Base-by-base conservation (phyloP, 2,113 vertebrate genomes). In the Rhinoderma darwinii region DNA sequence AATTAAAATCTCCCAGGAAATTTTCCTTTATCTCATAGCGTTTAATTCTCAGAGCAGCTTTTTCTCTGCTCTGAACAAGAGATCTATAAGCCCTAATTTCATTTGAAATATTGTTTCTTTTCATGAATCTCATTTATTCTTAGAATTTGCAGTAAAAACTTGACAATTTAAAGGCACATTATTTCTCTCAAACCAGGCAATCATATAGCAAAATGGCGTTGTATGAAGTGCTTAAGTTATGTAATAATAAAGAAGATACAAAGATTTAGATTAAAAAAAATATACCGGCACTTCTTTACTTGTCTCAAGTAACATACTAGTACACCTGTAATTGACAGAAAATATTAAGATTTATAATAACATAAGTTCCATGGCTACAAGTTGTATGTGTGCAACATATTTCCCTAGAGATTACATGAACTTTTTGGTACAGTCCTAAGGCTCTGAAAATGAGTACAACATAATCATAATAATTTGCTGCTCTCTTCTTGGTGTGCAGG, bases 1-100 rank as follows among this genome's bases (percentile, higher is more conserved):
- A 86, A 86, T 86, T 86, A 86, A 86, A 72, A 86, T 86, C 76
- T 80, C 76, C 47, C 61, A 72, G 76, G 76, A 80, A 86, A 51
- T 54, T 68, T 80, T 32, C 63, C 44, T 80, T 86, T 86, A 81
- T 86, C 84, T 80, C 51, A 44, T 59, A 80, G 84, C 77, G 76
- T 86, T 86, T 86, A 80, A 86, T 80, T 86, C 76, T 78, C 75
- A 78, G 17, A 44, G 35, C 73, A 77, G 74, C 39, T 70, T 86
- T 81, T 32, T 39, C n/a, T 80, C 54, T 72, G 9, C 44, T 41
- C 30, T 5, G 63, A 72, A 86, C 75, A 86, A 86, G 72, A 86
- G 84, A 80, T 78, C 76, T 86, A 54, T 68, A 86, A 79, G 35
- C 56, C 56, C 32, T 79, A 37, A 78, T 66, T 86, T 86, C 61